Evolutionary conservation across 2,888 invertebrate species (phyloP).

Genomic region (Himalopsyche kuldschensis): DNA sequence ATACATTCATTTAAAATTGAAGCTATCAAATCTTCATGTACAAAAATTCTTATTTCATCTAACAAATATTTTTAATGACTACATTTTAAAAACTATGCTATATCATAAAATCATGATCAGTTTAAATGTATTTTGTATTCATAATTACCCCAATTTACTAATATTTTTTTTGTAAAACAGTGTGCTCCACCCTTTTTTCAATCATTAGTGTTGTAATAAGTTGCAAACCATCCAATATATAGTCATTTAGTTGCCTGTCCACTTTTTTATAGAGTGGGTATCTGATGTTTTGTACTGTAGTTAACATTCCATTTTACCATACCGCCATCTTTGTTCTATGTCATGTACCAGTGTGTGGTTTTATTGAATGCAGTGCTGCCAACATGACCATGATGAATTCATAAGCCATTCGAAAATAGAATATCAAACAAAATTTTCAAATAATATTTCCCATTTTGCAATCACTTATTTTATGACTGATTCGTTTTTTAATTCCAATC

Average conservation of each 20-base stretch:
- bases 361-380: neutral
- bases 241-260: neutral
- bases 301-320: conserved; percentile 36
- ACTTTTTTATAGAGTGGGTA: conserved; percentile 4
- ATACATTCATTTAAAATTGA: too few species aligned
- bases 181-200: neutral
- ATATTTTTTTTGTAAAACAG: neutral
- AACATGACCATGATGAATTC: neutral
- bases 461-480: too few species aligned
- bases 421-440: too few species aligned
- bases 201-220: neutral
- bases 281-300: conserved; percentile 20
- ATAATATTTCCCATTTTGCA: too few species aligned
- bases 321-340: conserved; percentile 4
- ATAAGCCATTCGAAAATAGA: too few species aligned
- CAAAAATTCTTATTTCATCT: neutral
- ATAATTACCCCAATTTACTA: neutral
- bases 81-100: neutral
- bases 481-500: neutral
- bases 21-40: too few species aligned
- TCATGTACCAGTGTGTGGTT: neutral
- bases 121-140: neutral
- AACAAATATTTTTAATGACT: neutral
- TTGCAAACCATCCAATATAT: neutral
- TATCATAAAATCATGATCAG: neutral